Conservation (phyloP, 92 coral and sea anemone species). For the Plumapathes pennacea region DNA sequence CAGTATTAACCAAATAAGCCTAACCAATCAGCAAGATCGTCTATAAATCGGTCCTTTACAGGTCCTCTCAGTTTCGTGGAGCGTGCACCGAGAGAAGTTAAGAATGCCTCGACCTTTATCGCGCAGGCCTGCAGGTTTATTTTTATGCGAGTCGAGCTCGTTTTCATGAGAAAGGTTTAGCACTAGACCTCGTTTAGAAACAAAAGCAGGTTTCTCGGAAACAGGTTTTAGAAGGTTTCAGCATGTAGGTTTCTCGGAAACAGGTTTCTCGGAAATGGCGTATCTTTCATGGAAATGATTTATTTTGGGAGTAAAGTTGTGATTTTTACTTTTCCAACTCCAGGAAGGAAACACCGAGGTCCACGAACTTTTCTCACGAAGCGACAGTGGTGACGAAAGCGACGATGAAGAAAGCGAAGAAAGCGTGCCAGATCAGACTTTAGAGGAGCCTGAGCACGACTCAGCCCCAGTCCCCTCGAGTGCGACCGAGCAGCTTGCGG, state of each 20-base stretch:
- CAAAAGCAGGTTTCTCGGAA: too few relatives aligned
- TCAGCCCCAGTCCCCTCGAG: not conserved
- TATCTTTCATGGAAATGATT: not conserved
- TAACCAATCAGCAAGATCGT: too few relatives aligned
- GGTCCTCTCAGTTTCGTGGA: too few relatives aligned
- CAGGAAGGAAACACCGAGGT: not conserved
- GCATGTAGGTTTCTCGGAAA: not conserved
- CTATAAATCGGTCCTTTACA: too few relatives aligned
- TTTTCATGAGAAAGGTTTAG: too few relatives aligned
- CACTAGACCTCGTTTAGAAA: too few relatives aligned
- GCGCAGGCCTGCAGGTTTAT: too few relatives aligned
- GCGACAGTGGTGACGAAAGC: conserved; percentile 9
- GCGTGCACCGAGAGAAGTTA: too few relatives aligned
- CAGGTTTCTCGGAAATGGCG: not conserved
- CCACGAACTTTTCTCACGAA: not conserved
- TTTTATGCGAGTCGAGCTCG: too few relatives aligned
- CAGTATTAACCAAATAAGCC: too few relatives aligned
- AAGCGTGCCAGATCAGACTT: not conserved
- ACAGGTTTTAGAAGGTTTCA: too few relatives aligned
- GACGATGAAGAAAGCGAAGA: conserved; percentile 4
- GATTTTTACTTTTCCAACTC: not conserved
- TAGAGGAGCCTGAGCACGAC: not conserved
- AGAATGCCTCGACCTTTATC: too few relatives aligned
- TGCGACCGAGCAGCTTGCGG: not conserved
- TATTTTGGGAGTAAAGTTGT: not conserved